These are phyloP conservation scores for Epinephelus lanceolatus DNA, from an alignment of 2,113 vertebrate genomes.

Conservation along the genomic window DNA sequence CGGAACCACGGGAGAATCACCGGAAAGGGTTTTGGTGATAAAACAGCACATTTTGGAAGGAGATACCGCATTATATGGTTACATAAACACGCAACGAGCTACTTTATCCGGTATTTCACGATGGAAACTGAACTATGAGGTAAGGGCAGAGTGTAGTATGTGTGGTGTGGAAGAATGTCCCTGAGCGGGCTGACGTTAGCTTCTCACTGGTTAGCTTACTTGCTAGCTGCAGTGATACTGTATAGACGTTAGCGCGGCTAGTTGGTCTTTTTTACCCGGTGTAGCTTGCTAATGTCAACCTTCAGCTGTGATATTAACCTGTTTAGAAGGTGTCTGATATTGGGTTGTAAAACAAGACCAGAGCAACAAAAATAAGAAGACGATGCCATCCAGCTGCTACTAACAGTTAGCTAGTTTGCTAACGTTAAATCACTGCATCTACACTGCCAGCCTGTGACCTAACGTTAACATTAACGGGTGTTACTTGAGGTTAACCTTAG, in stretches of 20 bases:
- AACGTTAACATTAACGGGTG: constrained; percentile 11
- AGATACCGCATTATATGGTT: constrained; percentile 7
- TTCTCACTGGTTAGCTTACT: constrained; percentile 53
- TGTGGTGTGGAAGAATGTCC: constrained; percentile 71
- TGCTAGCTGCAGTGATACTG: constrained; percentile 47
- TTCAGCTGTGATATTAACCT: neutral
- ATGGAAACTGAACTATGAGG: constrained; percentile 78
- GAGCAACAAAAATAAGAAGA: neutral
- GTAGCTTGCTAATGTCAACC: neutral
- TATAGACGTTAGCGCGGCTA: neutral
- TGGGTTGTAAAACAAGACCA: neutral
- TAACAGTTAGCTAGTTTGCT: constrained; percentile 59
- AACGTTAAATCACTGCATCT: constrained; percentile 74
- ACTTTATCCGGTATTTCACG: constrained; percentile 12
- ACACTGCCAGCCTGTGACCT: constrained; percentile 38
- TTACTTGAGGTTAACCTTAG: neutral
- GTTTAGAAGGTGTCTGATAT: neutral
- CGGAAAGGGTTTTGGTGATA: constrained; percentile 56
- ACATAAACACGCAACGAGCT: constrained; percentile 15
- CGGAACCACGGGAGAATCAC: constrained; percentile 52
- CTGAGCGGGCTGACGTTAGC: constrained; percentile 74
- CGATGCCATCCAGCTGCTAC: neutral
- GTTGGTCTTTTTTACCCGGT: neutral
- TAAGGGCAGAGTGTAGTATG: constrained; percentile 50
- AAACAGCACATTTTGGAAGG: constrained; percentile 11